Percentiles rank a stretch among this genome's conserved stretches.
Evolutionary conservation across 2,797 vertebrate genomes (phyloP).

Genomic region (Pelodytes ibericus): DNA sequence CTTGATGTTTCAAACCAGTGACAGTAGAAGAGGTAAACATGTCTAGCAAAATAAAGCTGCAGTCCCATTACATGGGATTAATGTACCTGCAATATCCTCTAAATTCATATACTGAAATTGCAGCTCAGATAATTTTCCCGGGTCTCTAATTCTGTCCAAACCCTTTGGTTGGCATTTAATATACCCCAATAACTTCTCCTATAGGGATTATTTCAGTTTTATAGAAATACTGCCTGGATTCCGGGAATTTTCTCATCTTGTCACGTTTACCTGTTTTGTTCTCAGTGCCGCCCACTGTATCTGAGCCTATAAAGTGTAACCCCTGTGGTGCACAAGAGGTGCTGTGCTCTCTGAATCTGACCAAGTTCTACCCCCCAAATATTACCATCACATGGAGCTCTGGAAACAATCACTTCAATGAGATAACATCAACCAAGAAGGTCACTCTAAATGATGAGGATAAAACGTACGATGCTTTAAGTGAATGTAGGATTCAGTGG

Average conservation of each 20-base stretch:
- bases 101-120: too few relatives aligned
- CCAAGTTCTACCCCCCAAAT: constrained; percentile 17
- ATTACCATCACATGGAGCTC: not conserved
- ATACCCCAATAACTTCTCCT: too few relatives aligned
- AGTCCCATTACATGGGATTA: too few relatives aligned
- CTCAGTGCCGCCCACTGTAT: not conserved
- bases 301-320: not conserved
- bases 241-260: not conserved
- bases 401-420: not conserved
- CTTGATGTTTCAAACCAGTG: too few relatives aligned
- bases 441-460: not conserved
- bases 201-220: too few relatives aligned
- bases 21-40: too few relatives aligned
- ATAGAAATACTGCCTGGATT: too few relatives aligned
- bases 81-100: too few relatives aligned
- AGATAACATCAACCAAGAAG: not conserved
- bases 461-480: not conserved
- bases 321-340: constrained; percentile 1
- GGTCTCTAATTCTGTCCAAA: too few relatives aligned
- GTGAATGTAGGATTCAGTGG: constrained; percentile 6
- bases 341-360: not conserved
- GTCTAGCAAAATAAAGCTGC: too few relatives aligned
- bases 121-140: too few relatives aligned
- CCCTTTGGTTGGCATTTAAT: too few relatives aligned
- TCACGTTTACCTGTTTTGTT: not conserved